Evolutionary conservation across 1,140 invertebrate species (phyloP).

Genomic region (Calosoma granatense): DNA sequence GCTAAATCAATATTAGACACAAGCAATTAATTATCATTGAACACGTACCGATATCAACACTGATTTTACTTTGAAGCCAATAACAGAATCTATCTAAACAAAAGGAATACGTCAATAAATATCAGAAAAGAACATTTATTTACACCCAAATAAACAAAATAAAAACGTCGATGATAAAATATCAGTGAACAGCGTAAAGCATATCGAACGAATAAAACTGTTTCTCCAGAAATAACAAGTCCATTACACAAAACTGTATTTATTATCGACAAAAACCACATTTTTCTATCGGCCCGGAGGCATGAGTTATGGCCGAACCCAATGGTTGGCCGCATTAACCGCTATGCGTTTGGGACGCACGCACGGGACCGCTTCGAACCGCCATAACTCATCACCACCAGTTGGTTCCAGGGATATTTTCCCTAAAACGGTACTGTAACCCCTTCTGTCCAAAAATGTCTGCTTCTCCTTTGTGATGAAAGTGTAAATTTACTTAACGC

Average conservation of each 20-base stretch:
- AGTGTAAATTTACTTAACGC: background rate
- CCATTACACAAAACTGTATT: constrained; percentile 9
- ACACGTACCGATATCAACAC: too few relatives aligned
- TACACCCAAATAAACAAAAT: too few relatives aligned
- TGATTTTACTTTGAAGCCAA: too few relatives aligned
- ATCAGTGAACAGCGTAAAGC: background rate
- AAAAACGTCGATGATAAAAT: too few relatives aligned
- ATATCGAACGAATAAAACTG: constrained; percentile 5
- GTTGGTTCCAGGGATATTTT: background rate
- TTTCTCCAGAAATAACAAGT: constrained; percentile 2
- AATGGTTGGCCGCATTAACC: background rate
- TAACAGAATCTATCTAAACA: too few relatives aligned
- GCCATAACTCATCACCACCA: background rate
- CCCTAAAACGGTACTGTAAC: background rate
- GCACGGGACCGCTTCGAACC: background rate
- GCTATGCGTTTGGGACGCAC: background rate
- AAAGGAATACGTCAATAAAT: too few relatives aligned
- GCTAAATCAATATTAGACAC: too few relatives aligned
- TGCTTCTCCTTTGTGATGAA: background rate
- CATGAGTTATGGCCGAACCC: background rate
- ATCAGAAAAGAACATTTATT: too few relatives aligned
- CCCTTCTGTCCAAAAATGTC: background rate
- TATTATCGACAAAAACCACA: constrained; percentile 8
- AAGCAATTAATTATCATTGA: too few relatives aligned
- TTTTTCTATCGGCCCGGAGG: background rate